Base-by-base conservation (phyloP, 2,888 invertebrate genomes). In the Drosophila monieri region DNA sequence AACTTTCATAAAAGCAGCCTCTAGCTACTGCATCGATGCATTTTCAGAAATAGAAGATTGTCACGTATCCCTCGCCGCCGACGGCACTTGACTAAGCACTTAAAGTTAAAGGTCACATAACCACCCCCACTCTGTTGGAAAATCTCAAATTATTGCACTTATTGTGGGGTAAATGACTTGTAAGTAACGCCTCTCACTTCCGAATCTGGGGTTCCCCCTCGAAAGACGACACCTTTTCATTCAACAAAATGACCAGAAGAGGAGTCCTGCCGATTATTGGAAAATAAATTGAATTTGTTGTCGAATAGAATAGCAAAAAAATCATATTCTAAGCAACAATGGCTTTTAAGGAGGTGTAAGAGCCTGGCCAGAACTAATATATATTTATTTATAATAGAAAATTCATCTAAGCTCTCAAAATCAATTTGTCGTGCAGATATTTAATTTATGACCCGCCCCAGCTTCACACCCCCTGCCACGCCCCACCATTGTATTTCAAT, bases 201-300 rank as follows among this genome's bases (percentile, higher is more conserved):
- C 41, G 30, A 12, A 30, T 27, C n/a, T 18, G 32, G 1, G 21
- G 4, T 5, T 8, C 27, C 12, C 14, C 15, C 6, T 27, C 3
- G 10, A 15, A 12, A 0, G 25, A 52, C 9, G 46, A 25, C 51
- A 70, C 67, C 43, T 56, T 65, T 51, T 15, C 37, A 12, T n/a
- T 14, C 30, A 5, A 32, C 1, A 53, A 18, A 44, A 48, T 65
- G 65, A 43, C 69, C 64, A 47, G 32, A 1, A 32, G 30, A 47
- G 14, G 37, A 37, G 66, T 66, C 76, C 58, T 53, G 14, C 68
- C 83, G 67, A 69, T 76, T 85, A 85, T 81, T 76, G 83, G 60
- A 70, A 88, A 81, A 81, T 88, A 81, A 81, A 81, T 81, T 81
- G 88, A 88, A 76, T 81, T 80, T 72, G 67, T 59, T 51, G 60